phyloP scores from a whole-genome alignment of 2,113 vertebrate genomes.

The Psephotus haematonotus region DNA sequence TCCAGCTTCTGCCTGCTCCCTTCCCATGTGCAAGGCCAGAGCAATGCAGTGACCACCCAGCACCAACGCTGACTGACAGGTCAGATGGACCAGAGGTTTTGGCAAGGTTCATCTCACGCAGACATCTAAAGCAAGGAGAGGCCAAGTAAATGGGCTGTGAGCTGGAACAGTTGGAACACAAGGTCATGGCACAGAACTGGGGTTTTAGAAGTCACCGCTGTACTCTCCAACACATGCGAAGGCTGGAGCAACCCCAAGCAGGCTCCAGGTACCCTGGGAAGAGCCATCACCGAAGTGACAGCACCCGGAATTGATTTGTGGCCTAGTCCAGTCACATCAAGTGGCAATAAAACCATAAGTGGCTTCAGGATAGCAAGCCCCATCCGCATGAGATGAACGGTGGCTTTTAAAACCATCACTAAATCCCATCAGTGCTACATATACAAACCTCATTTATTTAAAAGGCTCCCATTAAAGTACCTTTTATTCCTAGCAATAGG shows the following conservation, averaged over 20 bases:
- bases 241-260: not conserved
- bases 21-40: accelerated
- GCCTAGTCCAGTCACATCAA: not conserved
- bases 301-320: not conserved
- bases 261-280: not conserved
- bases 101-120: not conserved
- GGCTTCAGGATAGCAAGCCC: not conserved
- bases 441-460: conserved; percentile 42
- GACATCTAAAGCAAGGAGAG: not conserved
- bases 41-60: not conserved
- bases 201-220: not conserved
- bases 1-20: not conserved
- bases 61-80: accelerated
- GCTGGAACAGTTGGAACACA: not conserved
- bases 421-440: conserved; percentile 11
- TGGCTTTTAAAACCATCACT: conserved; percentile 41
- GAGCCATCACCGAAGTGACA: not conserved
- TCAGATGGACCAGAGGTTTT: not conserved
- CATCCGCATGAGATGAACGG: not conserved
- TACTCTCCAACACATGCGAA: not conserved
- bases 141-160: not conserved
- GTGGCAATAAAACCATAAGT: not conserved
- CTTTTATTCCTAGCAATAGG: not conserved
- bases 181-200: not conserved
- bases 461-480: conserved; percentile 6